These are phyloP conservation scores for Megaleporinus macrocephalus DNA, from an alignment of 2,113 vertebrate species.

Conservation along the genomic window DNA sequence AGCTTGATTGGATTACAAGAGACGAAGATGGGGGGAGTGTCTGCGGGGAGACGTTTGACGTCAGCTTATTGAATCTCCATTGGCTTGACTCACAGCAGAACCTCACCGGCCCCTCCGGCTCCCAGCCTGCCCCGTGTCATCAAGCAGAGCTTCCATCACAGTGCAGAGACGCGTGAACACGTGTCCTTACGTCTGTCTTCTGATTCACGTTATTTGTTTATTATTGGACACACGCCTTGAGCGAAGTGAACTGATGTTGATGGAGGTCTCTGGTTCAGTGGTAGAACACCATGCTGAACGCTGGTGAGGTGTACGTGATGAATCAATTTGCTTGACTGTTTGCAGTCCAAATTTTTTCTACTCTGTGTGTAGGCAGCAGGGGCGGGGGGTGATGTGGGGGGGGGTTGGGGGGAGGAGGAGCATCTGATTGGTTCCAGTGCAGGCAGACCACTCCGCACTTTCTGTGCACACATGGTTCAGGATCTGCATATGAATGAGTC, in stretches of 20 bases:
- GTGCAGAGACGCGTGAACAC: background rate
- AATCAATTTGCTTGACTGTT: conserved; percentile 13
- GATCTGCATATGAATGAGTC: conserved; percentile 75
- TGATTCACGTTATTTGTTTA: background rate
- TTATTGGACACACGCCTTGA: background rate
- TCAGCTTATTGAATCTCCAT: conserved; percentile 11
- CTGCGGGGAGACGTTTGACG: background rate
- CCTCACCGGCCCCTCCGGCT: conserved; percentile 1
- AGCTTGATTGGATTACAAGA: background rate
- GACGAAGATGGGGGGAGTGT: background rate
- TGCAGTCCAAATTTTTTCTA: background rate
- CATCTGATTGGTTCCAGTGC: conserved; percentile 52
- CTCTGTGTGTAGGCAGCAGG: conserved; percentile 31
- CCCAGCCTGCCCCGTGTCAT: background rate
- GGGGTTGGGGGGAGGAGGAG: background rate
- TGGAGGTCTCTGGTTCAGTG: too few species aligned
- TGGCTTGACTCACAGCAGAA: background rate
- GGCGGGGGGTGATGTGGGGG: background rate
- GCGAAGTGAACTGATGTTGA: background rate
- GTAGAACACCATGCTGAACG: background rate
- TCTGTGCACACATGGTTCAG: conserved; percentile 57
- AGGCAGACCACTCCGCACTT: conserved; percentile 54
- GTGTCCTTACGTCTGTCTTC: background rate
- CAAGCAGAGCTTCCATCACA: background rate
- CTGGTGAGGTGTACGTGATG: background rate